phyloP scores from a whole-genome alignment of 2,113 vertebrate species.

The Eptesicus fuscus region DNA sequence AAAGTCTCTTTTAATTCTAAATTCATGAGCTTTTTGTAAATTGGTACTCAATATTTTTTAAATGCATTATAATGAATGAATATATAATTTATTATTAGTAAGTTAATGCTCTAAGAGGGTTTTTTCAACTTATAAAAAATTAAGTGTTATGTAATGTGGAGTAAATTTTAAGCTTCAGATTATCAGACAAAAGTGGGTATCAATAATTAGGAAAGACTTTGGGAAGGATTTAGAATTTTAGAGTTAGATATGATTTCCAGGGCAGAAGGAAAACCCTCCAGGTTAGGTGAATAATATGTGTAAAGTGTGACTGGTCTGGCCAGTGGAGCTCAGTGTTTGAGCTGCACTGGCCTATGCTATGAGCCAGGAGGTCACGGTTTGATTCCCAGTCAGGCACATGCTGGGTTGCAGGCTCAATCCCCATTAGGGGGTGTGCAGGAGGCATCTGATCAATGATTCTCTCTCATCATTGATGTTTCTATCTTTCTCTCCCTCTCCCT shows the following conservation, averaged over 20 bases:
- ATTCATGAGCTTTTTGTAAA: not conserved
- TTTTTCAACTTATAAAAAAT: conserved; percentile 6
- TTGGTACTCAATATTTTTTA: not conserved
- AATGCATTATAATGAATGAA: not conserved
- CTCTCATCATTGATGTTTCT: too few species aligned
- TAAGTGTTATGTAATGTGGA: not conserved
- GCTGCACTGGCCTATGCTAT: too few species aligned
- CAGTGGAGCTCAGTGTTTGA: too few species aligned
- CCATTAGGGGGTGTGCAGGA: too few species aligned
- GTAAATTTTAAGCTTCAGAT: not conserved
- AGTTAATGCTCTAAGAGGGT: not conserved
- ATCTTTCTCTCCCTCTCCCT: too few species aligned
- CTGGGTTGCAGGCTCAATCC: too few species aligned
- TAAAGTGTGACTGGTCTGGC: not conserved
- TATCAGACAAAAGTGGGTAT: not conserved
- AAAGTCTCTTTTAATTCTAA: not conserved
- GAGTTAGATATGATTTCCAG: not conserved
- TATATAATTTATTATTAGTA: not conserved
- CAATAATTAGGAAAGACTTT: not conserved
- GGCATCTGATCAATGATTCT: too few species aligned
- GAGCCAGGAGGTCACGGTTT: too few species aligned
- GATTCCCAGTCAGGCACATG: too few species aligned
- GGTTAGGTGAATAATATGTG: not conserved
- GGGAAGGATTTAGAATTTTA: not conserved
- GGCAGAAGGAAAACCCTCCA: not conserved